Percentiles rank a stretch among this genome's conserved stretches.
Evolutionary conservation across 1,140 invertebrate species (phyloP).

Genomic region (Leptopilina boulardi): DNA sequence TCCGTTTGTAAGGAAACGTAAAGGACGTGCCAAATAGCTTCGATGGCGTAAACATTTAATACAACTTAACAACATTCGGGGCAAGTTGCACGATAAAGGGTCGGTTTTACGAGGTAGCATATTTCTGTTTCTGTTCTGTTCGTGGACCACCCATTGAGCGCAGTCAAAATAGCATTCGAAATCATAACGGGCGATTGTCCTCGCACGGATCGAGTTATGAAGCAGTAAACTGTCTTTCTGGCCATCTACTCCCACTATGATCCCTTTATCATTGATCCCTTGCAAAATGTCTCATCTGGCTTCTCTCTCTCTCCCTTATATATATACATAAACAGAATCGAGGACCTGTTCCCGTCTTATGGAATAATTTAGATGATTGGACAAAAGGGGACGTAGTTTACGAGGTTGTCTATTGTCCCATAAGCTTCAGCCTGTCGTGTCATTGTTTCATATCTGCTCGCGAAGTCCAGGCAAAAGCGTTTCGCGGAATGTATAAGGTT

Average conservation of each 20-base stretch:
- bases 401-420: constrained; percentile 56
- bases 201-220: constrained; percentile 70
- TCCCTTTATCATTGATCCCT: constrained; percentile 39
- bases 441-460: constrained; percentile 44
- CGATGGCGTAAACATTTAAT: constrained; percentile 55
- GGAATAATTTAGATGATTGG: constrained; percentile 76
- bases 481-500: constrained; percentile 40
- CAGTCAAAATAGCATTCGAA: constrained; percentile 75
- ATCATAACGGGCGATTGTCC: constrained; percentile 76
- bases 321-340: constrained; percentile 43
- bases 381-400: constrained; percentile 60
- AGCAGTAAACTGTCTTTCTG: constrained; percentile 70
- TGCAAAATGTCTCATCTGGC: constrained; percentile 45
- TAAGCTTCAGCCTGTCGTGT: constrained; percentile 47
- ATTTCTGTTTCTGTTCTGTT: constrained; percentile 72
- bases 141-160: constrained; percentile 66
- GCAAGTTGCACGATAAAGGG: constrained; percentile 59
- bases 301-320: constrained; percentile 34
- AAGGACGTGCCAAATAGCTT: constrained; percentile 37
- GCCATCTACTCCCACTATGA: constrained; percentile 29
- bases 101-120: constrained; percentile 74
- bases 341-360: constrained; percentile 62
- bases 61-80: constrained; percentile 48
- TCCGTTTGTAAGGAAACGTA: constrained; percentile 23
- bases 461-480: background rate